Evolutionary conservation across 2,888 invertebrate species (phyloP).

Genomic region (Xestia ashworthii): DNA sequence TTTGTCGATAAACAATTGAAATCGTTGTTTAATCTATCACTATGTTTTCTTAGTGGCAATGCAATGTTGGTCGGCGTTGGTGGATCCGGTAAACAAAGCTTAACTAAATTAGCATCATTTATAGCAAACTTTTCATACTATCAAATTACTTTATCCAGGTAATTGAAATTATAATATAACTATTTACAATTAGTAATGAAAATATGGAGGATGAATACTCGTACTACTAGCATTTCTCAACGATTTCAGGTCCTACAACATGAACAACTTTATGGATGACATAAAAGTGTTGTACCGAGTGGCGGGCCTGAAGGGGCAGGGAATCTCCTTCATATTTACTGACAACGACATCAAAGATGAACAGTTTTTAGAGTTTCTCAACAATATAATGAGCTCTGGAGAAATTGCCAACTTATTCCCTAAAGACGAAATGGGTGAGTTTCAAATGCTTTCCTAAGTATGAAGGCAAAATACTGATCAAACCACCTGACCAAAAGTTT

Average conservation of each 20-base stretch:
- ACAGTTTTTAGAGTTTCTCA: conserved; percentile 96
- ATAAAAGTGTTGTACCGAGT: conserved; percentile 95
- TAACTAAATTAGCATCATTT: conserved; percentile 95
- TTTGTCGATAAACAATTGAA: background rate
- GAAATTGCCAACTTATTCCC: conserved; percentile 97
- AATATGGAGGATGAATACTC: no score
- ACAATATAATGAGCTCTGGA: conserved; percentile 97
- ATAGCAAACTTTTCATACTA: conserved; percentile 96
- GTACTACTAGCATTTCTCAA: background rate
- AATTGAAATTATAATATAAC: conserved; percentile 37
- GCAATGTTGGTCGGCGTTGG: conserved; percentile 97
- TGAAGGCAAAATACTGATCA: background rate
- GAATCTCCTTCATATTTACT: conserved; percentile 96
- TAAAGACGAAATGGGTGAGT: conserved; percentile 94
- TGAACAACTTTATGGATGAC: conserved; percentile 96
- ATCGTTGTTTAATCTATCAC: background rate
- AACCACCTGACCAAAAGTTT: background rate
- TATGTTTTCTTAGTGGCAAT: conserved; percentile 91
- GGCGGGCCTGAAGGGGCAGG: conserved; percentile 94
- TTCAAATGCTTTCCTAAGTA: background rate
- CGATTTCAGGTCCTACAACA: conserved; percentile 92
- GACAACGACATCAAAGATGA: conserved; percentile 98
- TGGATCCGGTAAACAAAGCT: conserved; percentile 97
- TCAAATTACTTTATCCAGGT: conserved; percentile 96
- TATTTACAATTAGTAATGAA: background rate